Conservation (phyloP, 2,888 invertebrate species). For the Melinaea menophilus region DNA sequence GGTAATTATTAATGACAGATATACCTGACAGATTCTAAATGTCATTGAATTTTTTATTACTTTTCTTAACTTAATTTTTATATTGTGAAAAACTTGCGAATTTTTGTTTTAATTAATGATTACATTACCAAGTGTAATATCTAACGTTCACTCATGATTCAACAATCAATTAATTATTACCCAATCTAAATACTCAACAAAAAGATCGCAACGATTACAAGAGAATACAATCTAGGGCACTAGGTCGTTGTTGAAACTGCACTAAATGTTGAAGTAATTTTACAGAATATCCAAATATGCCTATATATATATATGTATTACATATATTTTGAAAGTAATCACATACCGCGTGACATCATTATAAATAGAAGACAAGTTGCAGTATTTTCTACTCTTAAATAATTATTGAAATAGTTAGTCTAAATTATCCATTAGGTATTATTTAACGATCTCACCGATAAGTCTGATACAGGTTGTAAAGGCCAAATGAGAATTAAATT, state of each 20-base stretch:
- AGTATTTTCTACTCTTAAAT: background rate
- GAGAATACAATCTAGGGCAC: slow-evolving; percentile 26
- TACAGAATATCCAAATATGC: background rate
- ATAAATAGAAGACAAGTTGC: too few relatives aligned
- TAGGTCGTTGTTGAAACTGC: slow-evolving; percentile 27
- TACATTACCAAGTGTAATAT: slow-evolving; percentile 18
- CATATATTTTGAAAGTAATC: too few relatives aligned
- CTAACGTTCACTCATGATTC: slow-evolving; percentile 27
- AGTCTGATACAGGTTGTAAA: slow-evolving; percentile 3
- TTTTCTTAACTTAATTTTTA: too few relatives aligned
- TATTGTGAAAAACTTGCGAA: background rate
- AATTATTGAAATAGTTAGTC: background rate
- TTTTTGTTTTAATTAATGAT: background rate
- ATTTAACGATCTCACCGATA: slow-evolving; percentile 1
- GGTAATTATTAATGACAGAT: too few relatives aligned
- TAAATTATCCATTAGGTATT: background rate
- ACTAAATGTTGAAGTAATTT: slow-evolving; percentile 5
- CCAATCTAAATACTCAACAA: slow-evolving; percentile 27
- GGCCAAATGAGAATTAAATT: slow-evolving; percentile 8
- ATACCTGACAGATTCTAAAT: too few relatives aligned
- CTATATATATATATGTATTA: background rate
- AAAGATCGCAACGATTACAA: slow-evolving; percentile 28
- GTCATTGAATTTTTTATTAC: too few relatives aligned
- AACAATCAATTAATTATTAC: slow-evolving; percentile 28
- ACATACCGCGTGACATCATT: too few relatives aligned